Evolutionary conservation across 2,888 invertebrate species (phyloP).

Genomic region (Aleiodes alternator): DNA sequence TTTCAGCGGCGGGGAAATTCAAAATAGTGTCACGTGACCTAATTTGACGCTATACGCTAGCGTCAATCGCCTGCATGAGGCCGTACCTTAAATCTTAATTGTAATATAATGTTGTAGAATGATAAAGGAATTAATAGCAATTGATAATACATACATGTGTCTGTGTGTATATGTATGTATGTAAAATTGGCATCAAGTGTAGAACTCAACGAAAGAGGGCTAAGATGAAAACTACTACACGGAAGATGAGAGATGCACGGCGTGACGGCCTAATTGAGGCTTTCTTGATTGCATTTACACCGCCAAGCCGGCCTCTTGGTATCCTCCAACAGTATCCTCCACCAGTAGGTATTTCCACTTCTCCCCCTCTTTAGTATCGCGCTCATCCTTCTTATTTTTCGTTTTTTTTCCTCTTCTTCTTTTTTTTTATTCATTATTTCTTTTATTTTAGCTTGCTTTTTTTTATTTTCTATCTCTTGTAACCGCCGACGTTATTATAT

Average conservation of each 20-base stretch:
- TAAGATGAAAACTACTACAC: slow-evolving; percentile 52
- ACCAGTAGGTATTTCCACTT: slow-evolving; percentile 41
- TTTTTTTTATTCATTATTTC: slow-evolving; percentile 28
- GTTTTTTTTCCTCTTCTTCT: slow-evolving; percentile 19
- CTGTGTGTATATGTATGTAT: slow-evolving; percentile 1
- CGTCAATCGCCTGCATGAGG: too few relatives aligned
- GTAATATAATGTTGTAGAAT: neutral
- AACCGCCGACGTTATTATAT: slow-evolving; percentile 51
- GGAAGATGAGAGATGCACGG: slow-evolving; percentile 70
- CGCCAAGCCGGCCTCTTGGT: slow-evolving; percentile 54
- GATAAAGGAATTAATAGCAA: slow-evolving; percentile 34
- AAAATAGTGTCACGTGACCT: too few relatives aligned
- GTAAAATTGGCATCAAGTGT: slow-evolving; percentile 5
- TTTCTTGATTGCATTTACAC: slow-evolving; percentile 73
- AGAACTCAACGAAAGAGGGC: slow-evolving; percentile 45
- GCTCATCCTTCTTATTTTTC: slow-evolving; percentile 26
- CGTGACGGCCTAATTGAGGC: slow-evolving; percentile 73
- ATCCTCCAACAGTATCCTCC: slow-evolving; percentile 36
- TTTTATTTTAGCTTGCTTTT: neutral
- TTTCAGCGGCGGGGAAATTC: too few relatives aligned
- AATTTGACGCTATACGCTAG: too few relatives aligned
- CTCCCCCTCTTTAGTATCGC: slow-evolving; percentile 27
- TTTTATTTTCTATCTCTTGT: slow-evolving; percentile 26
- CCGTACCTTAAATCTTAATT: too few relatives aligned
- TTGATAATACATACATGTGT: slow-evolving; percentile 11